phyloP scores from a whole-genome alignment of 30 jellyfish, hydroid and myxozoan genomes.

The Aurelia aurita region DNA sequence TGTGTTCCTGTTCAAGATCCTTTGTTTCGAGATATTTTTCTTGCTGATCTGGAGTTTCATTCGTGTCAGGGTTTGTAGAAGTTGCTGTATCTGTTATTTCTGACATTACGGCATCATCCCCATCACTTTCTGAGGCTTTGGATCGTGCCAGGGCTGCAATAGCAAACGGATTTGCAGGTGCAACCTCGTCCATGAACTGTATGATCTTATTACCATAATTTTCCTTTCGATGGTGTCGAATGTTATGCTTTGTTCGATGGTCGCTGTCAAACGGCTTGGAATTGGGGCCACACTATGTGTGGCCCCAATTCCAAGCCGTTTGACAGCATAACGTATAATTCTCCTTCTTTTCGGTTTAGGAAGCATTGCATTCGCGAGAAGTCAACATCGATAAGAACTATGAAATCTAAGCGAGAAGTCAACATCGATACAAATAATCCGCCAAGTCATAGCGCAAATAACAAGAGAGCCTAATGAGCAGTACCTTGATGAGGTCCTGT shows the following conservation, averaged over 20 bases:
- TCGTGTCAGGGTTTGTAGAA: background rate
- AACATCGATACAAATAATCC: no score
- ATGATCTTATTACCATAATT: background rate
- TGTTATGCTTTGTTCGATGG: conserved; percentile 4
- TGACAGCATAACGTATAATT: no score
- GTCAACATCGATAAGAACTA: no score
- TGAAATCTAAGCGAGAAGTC: no score
- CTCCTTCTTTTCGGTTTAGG: no score
- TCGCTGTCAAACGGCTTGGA: conserved; percentile 3
- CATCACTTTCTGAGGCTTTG: background rate
- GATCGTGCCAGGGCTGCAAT: conserved; percentile 14
- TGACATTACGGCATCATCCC: background rate
- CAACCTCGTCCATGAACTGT: background rate
- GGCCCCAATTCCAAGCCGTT: no score
- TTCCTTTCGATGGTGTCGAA: background rate
- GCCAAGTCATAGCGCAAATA: no score
- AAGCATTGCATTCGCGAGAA: no score
- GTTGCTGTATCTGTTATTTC: background rate
- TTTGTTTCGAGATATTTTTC: background rate
- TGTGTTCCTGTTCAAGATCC: background rate
- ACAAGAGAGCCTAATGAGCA: no score
- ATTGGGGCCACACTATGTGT: no score
- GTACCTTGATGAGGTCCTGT: no score
- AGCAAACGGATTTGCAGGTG: conserved; percentile 15
- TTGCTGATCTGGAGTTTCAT: background rate